Evolutionary conservation across 2,113 vertebrate genomes (phyloP), one percentile per base, ranked within the genome.

Genomic region (Cyprinodon tularosa): DNA sequence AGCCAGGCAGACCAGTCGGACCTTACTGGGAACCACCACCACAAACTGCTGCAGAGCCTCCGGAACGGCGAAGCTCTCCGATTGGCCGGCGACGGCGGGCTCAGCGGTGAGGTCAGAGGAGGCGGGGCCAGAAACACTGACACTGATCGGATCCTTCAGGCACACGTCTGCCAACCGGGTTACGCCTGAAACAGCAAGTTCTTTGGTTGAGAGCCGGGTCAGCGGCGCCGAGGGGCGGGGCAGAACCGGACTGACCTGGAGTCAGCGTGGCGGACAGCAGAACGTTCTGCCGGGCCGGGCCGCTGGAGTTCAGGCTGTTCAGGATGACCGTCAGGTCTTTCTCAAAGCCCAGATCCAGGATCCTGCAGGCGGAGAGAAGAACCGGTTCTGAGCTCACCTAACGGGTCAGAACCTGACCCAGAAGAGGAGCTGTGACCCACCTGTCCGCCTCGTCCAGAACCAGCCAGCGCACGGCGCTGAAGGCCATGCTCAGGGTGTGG

Each of bases 381-480:
- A 13, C 13, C 5, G 64, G 50, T 17, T 45, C 9, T 42, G 9
- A 42, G 9, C 17, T 57, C 53, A 17, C 6, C 15, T 57, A 12
- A n/a, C 1, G 22, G n/a, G 29, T 62, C 36, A 62, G 3, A 4
- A 12, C 3, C 13, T 0, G 40, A 5, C 40, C 13, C 42, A 29
- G n/a, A 3, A 1, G 15, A 36, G 2, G 13, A 17, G 20, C 5
- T 20, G 60, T 10, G 13, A 13, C 11, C n/a, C 71, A 99, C 98
- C 98, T 94, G 94, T 99, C 98, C 0, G 98, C 98, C 90, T 99
- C 98, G 76, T 99, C 98, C 89, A 99, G 86, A 38, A 99, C 72
- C 68, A 99, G 94, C 97, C 98, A 99, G 76, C 84, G 94, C 0
- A 97, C 88, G 4, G 79, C 90, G 57, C 84, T 91, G 87, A 99